Evolutionary conservation across 1,140 invertebrate genomes (phyloP), one percentile per base, ranked within the genome.

Genomic region (Hylyphantes graminicola): DNA sequence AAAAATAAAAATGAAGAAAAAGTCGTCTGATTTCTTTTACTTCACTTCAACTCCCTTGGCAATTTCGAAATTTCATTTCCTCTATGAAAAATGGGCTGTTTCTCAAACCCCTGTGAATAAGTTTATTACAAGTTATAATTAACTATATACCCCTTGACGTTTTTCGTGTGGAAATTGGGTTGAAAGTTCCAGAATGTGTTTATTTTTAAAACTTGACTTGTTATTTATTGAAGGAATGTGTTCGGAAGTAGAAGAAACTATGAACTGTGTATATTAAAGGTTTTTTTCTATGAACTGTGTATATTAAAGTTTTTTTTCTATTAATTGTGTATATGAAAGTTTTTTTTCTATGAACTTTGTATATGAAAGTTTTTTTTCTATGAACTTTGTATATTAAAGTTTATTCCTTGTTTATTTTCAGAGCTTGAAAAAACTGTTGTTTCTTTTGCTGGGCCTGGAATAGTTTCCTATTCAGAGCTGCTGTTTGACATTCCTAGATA

Each of bases 401-500:
- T 21, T 84, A n/a, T 79, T 35, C 51, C 53, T 74, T 85, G 57
- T 75, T 65, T 51, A 57, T 68, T 80, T 82, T n/a, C 85, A 89
- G 88, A 88, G 51, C 79, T 88, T 64, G 74, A 85, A 19, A 65
- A 84, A 15, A 80, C 70, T 12, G 82, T 88, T 0, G 87, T 88
- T 64, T 81, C 80, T 35, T 94, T 94, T 88, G 90, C 91, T 86
- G 92, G 93, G 87, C 91, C 93, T 61, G 92, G 92, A 74, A 93
- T 94, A 84, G 92, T 92, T 55, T 93, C 93, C 81, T 96, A 93
- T 90, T 93, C 94, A 7, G 93, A 95, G 90, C 90, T 96, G 87
- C 90, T 95, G 19, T 95, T 96, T 89, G 95, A 96, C 90, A 93
- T 95, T 54, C 93, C 94, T 72, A 92, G 94, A 88, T 93, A 94